Evolutionary conservation across 2,888 invertebrate species (phyloP), one percentile per base, ranked within the genome.

Genomic region (Leptopilina myrica): DNA sequence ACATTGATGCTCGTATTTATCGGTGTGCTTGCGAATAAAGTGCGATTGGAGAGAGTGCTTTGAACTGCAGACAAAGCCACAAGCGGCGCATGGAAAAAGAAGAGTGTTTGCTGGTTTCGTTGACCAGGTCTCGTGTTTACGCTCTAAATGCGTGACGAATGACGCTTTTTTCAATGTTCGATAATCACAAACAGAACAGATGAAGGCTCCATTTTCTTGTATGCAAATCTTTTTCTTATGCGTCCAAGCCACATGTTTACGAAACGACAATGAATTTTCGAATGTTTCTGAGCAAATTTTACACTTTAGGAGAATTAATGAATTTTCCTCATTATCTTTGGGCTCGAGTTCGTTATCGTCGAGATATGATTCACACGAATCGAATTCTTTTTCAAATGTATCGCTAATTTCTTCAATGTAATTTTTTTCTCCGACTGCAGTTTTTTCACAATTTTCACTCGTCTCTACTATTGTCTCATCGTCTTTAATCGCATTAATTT

Each of bases 11-110:
- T 92, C 91, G 82, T 89, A 92, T 5, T 84, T 85, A 53, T 92
- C 91, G 0, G 91, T 92, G 84, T 92, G 91, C 73, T 92, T 92
- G 0, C 91, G 83, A 1, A 89, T 91, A 69, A 91, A 91, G 76
- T 92, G 91, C 3, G 91, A 91, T 76, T 92, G 91, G 3, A 92
- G 80, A 8, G 91, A 92, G 79, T 92, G 91, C 62, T 92, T 92
- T 4, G 91, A 90, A 7, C 91, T 85, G 56, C 91, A 92, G 4
- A 89, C 88, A 66, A 91, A 92, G 0, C 91, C 91, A 76, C 91
- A 91, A 0, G 88, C 89, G 0, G 77, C 86, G 75, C 91, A 92
- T 0, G 91, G 91, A 65, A 90, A 91, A 1, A 88, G 78, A 20
- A 84, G 78, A 14, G 79, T 87, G 43, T 69, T 85, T 7, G 76